These are phyloP conservation scores for Lochmaea crataegi DNA, from an alignment of 2,888 invertebrate species.

Conservation along the genomic window DNA sequence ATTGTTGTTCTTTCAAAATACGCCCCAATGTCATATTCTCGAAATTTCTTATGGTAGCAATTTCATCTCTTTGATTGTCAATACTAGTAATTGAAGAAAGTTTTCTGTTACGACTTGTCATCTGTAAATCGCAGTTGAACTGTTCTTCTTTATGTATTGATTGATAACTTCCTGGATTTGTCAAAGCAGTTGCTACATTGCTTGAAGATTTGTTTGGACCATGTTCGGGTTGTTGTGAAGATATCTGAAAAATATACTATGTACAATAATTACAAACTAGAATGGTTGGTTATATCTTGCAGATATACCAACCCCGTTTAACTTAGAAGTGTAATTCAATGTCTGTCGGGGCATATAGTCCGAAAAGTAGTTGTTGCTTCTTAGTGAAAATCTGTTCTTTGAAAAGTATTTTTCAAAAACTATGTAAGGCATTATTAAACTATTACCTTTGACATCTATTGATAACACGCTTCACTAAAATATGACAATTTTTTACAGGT, in stretches of 20 bases:
- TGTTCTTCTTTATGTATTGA: conserved; percentile 2
- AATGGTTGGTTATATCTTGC: too few relatives aligned
- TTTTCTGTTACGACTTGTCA: conserved; percentile 12
- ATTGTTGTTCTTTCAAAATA: conserved; percentile 3
- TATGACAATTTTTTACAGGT: too few relatives aligned
- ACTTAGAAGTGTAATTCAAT: too few relatives aligned
- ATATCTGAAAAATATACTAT: background rate
- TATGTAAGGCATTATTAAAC: too few relatives aligned
- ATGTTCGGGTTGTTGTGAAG: background rate
- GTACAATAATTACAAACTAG: too few relatives aligned
- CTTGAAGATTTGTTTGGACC: background rate
- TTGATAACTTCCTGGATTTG: conserved; percentile 11
- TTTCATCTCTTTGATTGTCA: conserved; percentile 23
- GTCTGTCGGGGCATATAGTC: too few relatives aligned
- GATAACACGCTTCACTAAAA: too few relatives aligned
- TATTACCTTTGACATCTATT: too few relatives aligned
- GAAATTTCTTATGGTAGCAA: background rate
- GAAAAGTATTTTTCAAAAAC: too few relatives aligned
- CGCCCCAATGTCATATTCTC: background rate
- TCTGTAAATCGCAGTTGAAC: background rate
- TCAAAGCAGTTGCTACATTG: background rate
- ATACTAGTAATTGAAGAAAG: conserved; percentile 30
- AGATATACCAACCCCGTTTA: too few relatives aligned
- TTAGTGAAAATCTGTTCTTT: too few relatives aligned
- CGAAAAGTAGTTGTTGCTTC: too few relatives aligned